phyloP scores from a whole-genome alignment of 30 jellyfish, hydroid and myxozoan genomes.

The Nemopilema nomurai region DNA sequence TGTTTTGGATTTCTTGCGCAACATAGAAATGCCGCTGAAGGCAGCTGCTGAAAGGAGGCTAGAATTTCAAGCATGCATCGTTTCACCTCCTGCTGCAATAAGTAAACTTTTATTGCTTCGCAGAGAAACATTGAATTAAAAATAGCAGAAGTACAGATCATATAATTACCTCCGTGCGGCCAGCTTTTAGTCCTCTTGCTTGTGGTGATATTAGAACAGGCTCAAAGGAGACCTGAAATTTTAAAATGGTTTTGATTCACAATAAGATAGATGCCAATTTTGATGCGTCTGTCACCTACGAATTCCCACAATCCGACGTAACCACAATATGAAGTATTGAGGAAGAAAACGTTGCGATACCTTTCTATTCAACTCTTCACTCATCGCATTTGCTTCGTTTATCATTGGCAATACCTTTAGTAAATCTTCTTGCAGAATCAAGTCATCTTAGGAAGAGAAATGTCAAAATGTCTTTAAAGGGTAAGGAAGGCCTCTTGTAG shows the following conservation, averaged over 20 bases:
- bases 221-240: conserved; percentile 84
- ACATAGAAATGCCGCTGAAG: no score
- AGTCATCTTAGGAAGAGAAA: conserved; percentile 58
- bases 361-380: conserved; percentile 92
- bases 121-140: no score
- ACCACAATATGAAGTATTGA: not conserved
- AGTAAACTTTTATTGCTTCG: no score
- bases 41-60: no score
- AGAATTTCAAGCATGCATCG: no score
- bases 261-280: not conserved
- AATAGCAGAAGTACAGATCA: no score
- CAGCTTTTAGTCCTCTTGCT: conserved; percentile 91
- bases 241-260: not conserved
- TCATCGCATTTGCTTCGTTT: conserved; percentile 96
- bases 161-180: conserved; percentile 85
- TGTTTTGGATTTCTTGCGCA: no score
- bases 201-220: conserved; percentile 95
- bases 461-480: not conserved
- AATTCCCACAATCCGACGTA: not conserved
- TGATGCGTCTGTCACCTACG: not conserved
- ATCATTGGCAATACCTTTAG: conserved; percentile 89
- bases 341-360: conserved; percentile 10
- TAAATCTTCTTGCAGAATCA: conserved; percentile 92
- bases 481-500: no score
- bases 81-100: no score